Evolutionary conservation across 2,888 invertebrate species (phyloP).

Genomic region (Ernsta delagoae): DNA sequence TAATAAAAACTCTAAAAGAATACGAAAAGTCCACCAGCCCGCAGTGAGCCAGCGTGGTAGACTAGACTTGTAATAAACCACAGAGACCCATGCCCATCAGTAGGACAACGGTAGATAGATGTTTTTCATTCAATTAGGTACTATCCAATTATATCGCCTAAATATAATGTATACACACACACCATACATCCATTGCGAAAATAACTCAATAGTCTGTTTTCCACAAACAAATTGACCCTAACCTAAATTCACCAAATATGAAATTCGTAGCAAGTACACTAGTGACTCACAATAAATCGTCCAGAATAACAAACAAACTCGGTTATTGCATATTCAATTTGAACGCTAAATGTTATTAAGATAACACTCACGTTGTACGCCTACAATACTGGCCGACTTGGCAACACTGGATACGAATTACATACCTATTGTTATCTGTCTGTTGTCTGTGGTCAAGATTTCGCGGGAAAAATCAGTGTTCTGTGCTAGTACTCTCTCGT

Average conservation of each 20-base stretch:
- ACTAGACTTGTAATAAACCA: too few relatives aligned
- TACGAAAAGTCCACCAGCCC: too few relatives aligned
- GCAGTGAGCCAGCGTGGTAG: too few relatives aligned
- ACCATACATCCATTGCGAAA: background rate
- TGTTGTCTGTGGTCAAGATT: conserved; percentile 23
- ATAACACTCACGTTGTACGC: conserved; percentile 38
- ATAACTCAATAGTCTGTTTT: background rate
- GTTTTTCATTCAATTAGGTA: too few relatives aligned
- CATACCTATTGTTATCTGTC: too few relatives aligned
- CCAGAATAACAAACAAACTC: conserved; percentile 37
- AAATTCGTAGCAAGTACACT: conserved; percentile 26
- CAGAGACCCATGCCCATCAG: too few relatives aligned
- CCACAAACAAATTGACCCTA: conserved; percentile 29
- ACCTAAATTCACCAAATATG: conserved; percentile 37
- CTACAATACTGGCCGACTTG: conserved; percentile 55
- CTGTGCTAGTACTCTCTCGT: too few relatives aligned
- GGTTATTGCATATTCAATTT: conserved; percentile 26
- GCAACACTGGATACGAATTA: conserved; percentile 35
- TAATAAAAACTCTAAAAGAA: too few relatives aligned
- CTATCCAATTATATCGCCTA: too few relatives aligned
- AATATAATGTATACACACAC: too few relatives aligned
- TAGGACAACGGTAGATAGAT: too few relatives aligned
- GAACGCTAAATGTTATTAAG: conserved; percentile 13
- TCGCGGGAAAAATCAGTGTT: background rate
- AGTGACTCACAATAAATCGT: conserved; percentile 30